Evolutionary conservation across 1,140 invertebrate species (phyloP).

Genomic region (Trichogramma pretiosum): DNA sequence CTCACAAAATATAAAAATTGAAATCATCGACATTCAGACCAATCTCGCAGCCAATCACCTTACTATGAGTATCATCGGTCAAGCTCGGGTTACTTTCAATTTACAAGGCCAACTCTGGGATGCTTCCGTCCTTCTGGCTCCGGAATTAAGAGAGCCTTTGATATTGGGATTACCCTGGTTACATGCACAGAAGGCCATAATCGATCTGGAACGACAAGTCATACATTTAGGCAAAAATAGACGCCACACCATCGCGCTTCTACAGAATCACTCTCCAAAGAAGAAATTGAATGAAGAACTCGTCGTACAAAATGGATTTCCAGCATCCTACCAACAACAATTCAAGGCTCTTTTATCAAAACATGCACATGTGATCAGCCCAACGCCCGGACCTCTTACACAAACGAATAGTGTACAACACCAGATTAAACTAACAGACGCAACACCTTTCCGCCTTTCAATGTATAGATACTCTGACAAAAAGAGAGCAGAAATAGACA

Average conservation of each 20-base stretch:
- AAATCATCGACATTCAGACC: too few species aligned
- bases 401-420: constrained; percentile 10
- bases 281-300: background rate
- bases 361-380: too few species aligned
- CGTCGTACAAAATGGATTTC: background rate
- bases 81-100: too few species aligned
- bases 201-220: background rate
- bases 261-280: background rate
- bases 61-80: too few species aligned
- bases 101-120: too few species aligned
- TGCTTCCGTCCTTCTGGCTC: too few species aligned
- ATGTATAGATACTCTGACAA: constrained; percentile 10
- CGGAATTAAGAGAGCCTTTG: too few species aligned
- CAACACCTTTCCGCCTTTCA: constrained; percentile 1
- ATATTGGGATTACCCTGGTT: too few species aligned
- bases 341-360: constrained; percentile 4
- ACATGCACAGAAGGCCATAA: too few species aligned
- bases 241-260: background rate
- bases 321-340: background rate
- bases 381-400: constrained; percentile 1
- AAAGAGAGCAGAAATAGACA: constrained; percentile 12
- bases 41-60: too few species aligned
- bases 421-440: constrained; percentile 9
- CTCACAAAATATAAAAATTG: too few species aligned
- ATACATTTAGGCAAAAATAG: background rate